Base-by-base conservation (phyloP, 2,888 invertebrate genomes). In the Eupeodes latifasciatus region DNA sequence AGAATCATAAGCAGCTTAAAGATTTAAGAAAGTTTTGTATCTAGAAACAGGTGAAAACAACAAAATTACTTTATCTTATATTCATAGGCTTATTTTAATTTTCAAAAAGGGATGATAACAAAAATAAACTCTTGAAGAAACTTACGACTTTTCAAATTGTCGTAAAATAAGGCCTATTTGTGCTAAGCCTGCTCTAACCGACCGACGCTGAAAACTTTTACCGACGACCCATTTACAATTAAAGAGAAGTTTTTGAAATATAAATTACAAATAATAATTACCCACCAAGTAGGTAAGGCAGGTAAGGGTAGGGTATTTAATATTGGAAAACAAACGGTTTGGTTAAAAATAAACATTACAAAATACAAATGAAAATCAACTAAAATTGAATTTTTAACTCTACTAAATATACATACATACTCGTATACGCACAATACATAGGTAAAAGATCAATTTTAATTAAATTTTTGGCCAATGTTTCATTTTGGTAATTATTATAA, bases 181-280 rank as follows among this genome's bases (percentile, higher is more conserved):
- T 59, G n/a, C 14, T 34, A 36, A 34, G 36, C 7, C 7, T 59
- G 14, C 14, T 4, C 3, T 1, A 59, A 14, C 59, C 36, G 36
- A 14, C 59, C 36, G 36, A 3, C 14, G 1, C 36, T 59, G 34
- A 34, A 7, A 9, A 59, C 34, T 9, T 5, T 1, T 10, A 11
- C 6, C 53, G 27, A 27, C 27, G 3, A 16, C 2, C n/a, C 53
- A 53, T 53, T 53, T n/a, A 51, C 16, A n/a, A 53, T 16, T 53
- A 53, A n/a, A 7, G 6, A 4, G 11, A 34, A n/a, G 62, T 14
- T 75, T 49, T 53, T 66, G 4, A 66, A 57, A 51, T 66, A 49
- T 51, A 40, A 19, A 12, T 34, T 44, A 55, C 69, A 47, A 51
- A 40, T 34, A 19, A 72, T 16, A 61, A 40, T 61, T 71, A 62